Evolutionary conservation across 1,140 invertebrate species (phyloP).

Genomic region (Phortica variegata): DNA sequence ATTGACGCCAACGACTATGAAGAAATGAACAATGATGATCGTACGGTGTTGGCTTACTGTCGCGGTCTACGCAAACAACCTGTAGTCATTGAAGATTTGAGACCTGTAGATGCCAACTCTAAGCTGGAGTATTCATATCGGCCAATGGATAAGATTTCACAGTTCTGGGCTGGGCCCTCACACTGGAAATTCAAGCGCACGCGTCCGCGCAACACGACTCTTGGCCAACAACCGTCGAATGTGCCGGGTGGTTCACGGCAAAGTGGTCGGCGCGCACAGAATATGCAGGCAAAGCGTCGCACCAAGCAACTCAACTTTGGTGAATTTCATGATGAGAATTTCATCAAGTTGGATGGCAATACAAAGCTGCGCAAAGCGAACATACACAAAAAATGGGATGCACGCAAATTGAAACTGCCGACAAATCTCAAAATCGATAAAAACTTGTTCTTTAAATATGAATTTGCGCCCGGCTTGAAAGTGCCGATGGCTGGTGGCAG

Average conservation of each 20-base stretch:
- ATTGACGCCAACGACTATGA: slow-evolving; percentile 39
- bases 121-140: slow-evolving; percentile 54
- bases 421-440: slow-evolving; percentile 36
- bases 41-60: slow-evolving; percentile 35
- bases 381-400: slow-evolving; percentile 52
- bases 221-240: slow-evolving; percentile 10
- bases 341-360: slow-evolving; percentile 30
- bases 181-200: slow-evolving; percentile 53
- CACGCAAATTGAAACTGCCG: slow-evolving; percentile 45
- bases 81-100: slow-evolving; percentile 43
- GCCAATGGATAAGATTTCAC: slow-evolving; percentile 51
- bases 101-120: slow-evolving; percentile 41
- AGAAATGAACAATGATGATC: slow-evolving; percentile 46
- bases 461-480: slow-evolving; percentile 36
- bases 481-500: slow-evolving; percentile 8
- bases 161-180: slow-evolving; percentile 56
- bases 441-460: slow-evolving; percentile 34
- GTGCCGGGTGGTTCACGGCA: not conserved
- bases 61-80: slow-evolving; percentile 38
- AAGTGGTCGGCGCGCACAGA: slow-evolving; percentile 2
- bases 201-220: slow-evolving; percentile 19
- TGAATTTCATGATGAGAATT: slow-evolving; percentile 28
- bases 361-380: slow-evolving; percentile 42
- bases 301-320: slow-evolving; percentile 31
- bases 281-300: slow-evolving; percentile 17